Percentiles rank a stretch among this genome's conserved stretches.
phyloP scores from a whole-genome alignment of 92 coral and sea anemone genomes.

The Palythoa heliodiscus region DNA sequence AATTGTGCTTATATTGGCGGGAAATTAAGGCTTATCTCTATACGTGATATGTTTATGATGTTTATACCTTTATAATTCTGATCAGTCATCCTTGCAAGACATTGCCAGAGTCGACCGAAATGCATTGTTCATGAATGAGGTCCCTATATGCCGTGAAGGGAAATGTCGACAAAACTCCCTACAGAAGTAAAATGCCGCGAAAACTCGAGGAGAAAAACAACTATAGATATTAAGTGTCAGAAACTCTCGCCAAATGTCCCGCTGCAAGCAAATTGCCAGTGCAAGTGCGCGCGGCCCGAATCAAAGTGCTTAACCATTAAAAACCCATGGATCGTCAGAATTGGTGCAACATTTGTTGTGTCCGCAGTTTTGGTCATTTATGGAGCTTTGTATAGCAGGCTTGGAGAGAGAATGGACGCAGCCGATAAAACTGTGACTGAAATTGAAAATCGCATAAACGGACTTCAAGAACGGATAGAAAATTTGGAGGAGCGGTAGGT shows the following conservation, averaged over 20 bases:
- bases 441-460: slow-evolving; percentile 25
- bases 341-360: slow-evolving; percentile 13
- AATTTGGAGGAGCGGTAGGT: slow-evolving; percentile 28
- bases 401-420: slow-evolving; percentile 34
- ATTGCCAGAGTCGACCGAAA: background rate
- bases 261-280: slow-evolving; percentile 1
- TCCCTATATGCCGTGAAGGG: background rate
- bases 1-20: background rate
- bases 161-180: slow-evolving; percentile 43
- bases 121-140: slow-evolving; percentile 3
- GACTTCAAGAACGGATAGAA: slow-evolving; percentile 31
- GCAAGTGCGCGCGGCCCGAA: slow-evolving; percentile 13
- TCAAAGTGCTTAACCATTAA: slow-evolving; percentile 21
- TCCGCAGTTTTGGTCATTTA: slow-evolving; percentile 30
- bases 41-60: background rate
- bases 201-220: slow-evolving; percentile 11
- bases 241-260: slow-evolving; percentile 23
- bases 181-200: slow-evolving; percentile 37
- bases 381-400: slow-evolving; percentile 29
- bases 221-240: slow-evolving; percentile 26
- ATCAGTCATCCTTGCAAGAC: background rate
- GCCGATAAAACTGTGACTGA: slow-evolving; percentile 17
- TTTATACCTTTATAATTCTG: background rate
- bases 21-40: background rate
- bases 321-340: slow-evolving; percentile 30